Evolutionary conservation across 2,797 vertebrate species (phyloP).

Genomic region (Gephyroberyx darwinii): DNA sequence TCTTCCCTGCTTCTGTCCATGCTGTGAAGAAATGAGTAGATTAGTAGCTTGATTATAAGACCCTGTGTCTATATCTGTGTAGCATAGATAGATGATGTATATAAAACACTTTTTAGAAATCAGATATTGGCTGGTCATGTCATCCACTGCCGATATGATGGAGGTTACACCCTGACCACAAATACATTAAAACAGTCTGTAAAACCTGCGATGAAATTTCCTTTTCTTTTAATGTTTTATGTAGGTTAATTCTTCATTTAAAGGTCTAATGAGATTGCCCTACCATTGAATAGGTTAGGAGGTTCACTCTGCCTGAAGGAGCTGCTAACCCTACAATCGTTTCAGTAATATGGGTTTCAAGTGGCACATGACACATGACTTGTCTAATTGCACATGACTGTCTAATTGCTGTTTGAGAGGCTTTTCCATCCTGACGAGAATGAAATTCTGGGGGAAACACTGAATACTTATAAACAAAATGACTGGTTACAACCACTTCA

Average conservation of each 20-base stretch:
- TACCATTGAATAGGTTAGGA: too few species aligned
- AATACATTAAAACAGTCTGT: neutral
- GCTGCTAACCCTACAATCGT: too few species aligned
- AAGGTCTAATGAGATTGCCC: too few species aligned
- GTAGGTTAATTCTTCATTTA: too few species aligned
- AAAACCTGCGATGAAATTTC: neutral
- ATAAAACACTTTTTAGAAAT: neutral
- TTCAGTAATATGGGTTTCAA: neutral
- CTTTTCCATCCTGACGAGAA: too few species aligned
- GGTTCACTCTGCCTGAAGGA: too few species aligned
- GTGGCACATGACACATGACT: neutral
- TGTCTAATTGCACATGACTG: too few species aligned
- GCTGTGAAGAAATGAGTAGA: conserved; percentile 1
- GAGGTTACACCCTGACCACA: neutral
- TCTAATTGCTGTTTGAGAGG: conserved; percentile 4
- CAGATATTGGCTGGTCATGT: neutral
- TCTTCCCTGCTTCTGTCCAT: conserved; percentile 22
- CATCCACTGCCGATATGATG: neutral
- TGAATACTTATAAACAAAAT: neutral
- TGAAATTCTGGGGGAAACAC: too few species aligned
- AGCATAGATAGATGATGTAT: neutral
- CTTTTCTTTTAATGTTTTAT: neutral
- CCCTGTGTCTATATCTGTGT: too few species aligned
- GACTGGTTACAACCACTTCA: neutral
- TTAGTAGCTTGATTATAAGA: neutral